These are phyloP conservation scores for Heliconius sara DNA, from an alignment of 2,888 invertebrate species.

Conservation along the genomic window DNA sequence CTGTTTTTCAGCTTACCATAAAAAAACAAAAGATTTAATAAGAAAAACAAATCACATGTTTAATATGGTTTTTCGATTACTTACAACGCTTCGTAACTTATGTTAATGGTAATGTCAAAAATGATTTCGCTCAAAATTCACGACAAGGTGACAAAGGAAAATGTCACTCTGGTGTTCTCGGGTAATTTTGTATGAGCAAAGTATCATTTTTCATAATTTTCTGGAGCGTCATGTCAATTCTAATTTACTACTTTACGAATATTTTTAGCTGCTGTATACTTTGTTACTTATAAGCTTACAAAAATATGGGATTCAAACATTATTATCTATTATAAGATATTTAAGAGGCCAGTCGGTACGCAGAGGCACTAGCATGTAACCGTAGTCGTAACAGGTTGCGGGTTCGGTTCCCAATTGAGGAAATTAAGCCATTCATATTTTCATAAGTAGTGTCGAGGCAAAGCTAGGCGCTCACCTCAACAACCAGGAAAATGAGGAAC, in stretches of 20 bases:
- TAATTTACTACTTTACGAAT: conserved; percentile 31
- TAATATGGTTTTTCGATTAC: not conserved
- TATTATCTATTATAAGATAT: not conserved
- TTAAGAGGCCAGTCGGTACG: too few species aligned
- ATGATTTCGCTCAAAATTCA: conserved; percentile 31
- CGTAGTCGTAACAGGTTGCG: too few species aligned
- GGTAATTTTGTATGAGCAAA: conserved; percentile 47
- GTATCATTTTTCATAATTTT: conserved; percentile 60
- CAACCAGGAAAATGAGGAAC: too few species aligned
- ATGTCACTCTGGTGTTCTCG: conserved; percentile 39
- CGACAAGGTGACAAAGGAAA: conserved; percentile 50
- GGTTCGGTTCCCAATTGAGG: too few species aligned
- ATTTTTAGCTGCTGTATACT: not conserved
- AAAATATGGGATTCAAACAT: not conserved
- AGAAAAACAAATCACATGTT: not conserved
- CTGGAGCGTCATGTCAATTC: conserved; percentile 55
- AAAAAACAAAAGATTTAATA: not conserved
- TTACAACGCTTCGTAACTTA: conserved; percentile 10
- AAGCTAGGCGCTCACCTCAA: too few species aligned
- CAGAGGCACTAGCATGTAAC: too few species aligned
- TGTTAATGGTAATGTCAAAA: conserved; percentile 8
- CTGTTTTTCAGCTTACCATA: not conserved
- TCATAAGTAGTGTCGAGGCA: too few species aligned
- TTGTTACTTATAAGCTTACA: not conserved
- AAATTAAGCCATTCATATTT: too few species aligned